Base-by-base conservation (phyloP, 2,797 vertebrate species). In the Limnodromus scolopaceus region DNA sequence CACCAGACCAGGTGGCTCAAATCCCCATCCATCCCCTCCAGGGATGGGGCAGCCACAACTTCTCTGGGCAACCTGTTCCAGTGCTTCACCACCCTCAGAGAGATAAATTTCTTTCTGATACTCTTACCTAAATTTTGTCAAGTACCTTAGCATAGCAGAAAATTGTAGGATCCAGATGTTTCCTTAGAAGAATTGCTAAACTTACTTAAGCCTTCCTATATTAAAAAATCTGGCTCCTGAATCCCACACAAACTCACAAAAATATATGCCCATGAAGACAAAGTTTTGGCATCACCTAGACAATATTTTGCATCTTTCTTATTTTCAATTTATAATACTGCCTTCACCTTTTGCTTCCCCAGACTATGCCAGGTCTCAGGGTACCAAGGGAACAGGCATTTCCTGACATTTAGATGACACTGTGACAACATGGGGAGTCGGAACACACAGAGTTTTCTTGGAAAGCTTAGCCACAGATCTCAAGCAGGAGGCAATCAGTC, bases 221-320 rank as follows among this genome's bases (percentile, higher is more conserved):
- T n/a, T 25, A 68, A 65, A 63, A 71, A 20, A 4, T 22, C 9
- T 19, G 38, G 10, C 19, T 75, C 17, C 9, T 0, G 6, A 84
- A 86, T 18, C n/a, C 19, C 45, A 60, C 16, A 20, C 3, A 39
- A 71, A n/a, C 48, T 61, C 9, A 77, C 43, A 20, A 55, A 71
- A 66, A 76, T 1, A 0, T 18, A 13, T 9, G 1, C 0, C 9
- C 28, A 53, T 38, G 27, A 80, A 66, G 25, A 38, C 5, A 79
- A 84, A 78, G 6, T 9, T 54, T 11, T 77, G 60, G 6, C 20
- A 45, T 53, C 36, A 43, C 11, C 9, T n/a, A 69, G 25, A 20
- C 11, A 46, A 1, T 16, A 78, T 41, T 89, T 87, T 61, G 46
- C 6, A 2, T 18, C 9, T 66, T 48, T 55, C 23, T 65, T 70